Conservation (phyloP, 2,113 vertebrate species). For the Pteruthius melanotis region DNA sequence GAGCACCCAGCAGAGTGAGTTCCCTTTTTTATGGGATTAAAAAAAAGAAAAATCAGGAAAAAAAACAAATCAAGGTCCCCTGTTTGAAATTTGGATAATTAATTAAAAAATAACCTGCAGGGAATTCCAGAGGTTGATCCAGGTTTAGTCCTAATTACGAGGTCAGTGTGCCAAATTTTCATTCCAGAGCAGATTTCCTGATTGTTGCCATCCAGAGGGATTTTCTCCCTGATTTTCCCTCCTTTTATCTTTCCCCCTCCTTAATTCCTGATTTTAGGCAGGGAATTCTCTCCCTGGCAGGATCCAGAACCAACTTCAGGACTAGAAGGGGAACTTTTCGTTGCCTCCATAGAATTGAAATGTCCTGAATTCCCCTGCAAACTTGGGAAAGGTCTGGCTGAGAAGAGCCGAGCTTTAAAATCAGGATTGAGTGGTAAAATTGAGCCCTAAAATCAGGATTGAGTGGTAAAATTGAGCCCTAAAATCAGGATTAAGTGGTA, state of each 20-base stretch:
- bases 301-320: neutral
- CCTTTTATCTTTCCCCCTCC: neutral
- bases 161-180: neutral
- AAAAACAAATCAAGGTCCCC: neutral
- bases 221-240: neutral
- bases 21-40: neutral
- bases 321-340: neutral
- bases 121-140: neutral
- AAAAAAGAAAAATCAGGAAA: neutral
- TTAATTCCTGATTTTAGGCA: neutral
- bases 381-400: neutral
- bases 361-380: neutral
- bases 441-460: neutral
- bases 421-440: neutral
- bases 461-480: neutral
- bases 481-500: accelerated
- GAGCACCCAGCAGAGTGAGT: neutral
- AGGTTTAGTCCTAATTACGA: neutral
- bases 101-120: neutral
- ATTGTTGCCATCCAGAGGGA: neutral
- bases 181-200: neutral
- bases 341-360: neutral
- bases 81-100: neutral
- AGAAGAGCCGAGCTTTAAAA: neutral
- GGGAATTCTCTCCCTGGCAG: neutral